Evolutionary conservation across 2,797 vertebrate species (phyloP).

Genomic region (Coregonus sp.): DNA sequence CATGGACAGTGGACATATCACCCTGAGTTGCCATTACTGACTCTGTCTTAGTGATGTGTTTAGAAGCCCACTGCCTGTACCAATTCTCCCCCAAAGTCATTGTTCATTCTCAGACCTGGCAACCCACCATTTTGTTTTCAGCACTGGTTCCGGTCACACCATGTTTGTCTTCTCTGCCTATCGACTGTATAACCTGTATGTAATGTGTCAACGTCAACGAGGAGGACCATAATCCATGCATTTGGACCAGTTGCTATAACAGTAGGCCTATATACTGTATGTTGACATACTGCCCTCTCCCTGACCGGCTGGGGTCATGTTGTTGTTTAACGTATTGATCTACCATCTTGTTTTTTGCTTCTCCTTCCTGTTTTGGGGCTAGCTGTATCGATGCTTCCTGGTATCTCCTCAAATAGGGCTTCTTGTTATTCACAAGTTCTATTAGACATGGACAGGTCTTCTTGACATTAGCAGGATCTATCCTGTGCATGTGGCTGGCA

Average conservation of each 20-base stretch:
- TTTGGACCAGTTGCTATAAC: background rate
- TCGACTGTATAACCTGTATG: conserved; percentile 5
- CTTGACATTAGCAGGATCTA: conserved; percentile 19
- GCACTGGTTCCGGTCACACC: background rate
- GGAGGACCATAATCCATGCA: background rate
- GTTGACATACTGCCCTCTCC: conserved; percentile 29
- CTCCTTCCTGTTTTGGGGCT: conserved; percentile 42
- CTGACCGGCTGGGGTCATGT: conserved; percentile 1
- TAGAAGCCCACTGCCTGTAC: conserved; percentile 31
- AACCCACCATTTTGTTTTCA: conserved; percentile 30
- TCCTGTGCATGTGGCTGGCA: background rate
- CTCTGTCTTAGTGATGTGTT: conserved; percentile 32
- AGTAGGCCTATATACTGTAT: conserved; percentile 17
- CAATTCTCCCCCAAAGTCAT: conserved; percentile 9
- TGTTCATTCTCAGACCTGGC: conserved; percentile 4
- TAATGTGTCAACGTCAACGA: background rate
- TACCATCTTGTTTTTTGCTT: conserved; percentile 47
- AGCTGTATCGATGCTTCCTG: conserved; percentile 52
- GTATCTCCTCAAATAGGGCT: conserved; percentile 36
- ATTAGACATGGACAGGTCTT: conserved; percentile 30
- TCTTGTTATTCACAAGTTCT: conserved; percentile 56
- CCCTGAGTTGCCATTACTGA: conserved; percentile 21
- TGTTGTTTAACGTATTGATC: conserved; percentile 44
- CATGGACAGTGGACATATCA: conserved; percentile 22
- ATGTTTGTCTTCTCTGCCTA: conserved; percentile 3